Evolutionary conservation across 2,888 invertebrate genomes (phyloP).

Genomic region (Zelleria hepariella): DNA sequence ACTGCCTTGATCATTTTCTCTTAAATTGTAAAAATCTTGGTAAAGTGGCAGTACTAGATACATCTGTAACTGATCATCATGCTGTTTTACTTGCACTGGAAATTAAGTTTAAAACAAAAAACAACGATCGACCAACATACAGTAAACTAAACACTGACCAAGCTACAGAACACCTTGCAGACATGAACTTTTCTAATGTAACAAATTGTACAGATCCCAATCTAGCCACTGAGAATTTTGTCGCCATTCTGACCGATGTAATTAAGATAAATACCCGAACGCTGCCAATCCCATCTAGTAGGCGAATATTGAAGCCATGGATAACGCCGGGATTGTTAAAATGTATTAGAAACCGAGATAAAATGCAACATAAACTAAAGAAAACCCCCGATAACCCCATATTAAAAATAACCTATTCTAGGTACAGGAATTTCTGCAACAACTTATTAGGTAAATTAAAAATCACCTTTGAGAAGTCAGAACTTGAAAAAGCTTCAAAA

Average conservation of each 20-base stretch:
- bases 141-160: neutral
- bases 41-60: slow-evolving; percentile 4
- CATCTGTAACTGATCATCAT: slow-evolving; percentile 9
- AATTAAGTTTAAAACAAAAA: neutral
- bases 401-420: slow-evolving; percentile 4
- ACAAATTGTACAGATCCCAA: neutral
- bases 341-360: slow-evolving; percentile 9
- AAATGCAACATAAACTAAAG: slow-evolving; percentile 5
- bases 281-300: neutral
- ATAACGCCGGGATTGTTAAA: slow-evolving; percentile 6
- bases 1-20: slow-evolving; percentile 9
- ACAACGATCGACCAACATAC: neutral
- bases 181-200: neutral
- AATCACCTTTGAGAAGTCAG: neutral
- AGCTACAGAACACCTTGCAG: neutral
- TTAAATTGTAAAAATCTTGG: slow-evolving; percentile 1
- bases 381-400: slow-evolving; percentile 1
- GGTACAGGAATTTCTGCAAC: neutral
- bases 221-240: neutral
- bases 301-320: slow-evolving; percentile 9
- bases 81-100: neutral
- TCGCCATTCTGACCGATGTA: neutral
- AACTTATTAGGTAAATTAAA: neutral
- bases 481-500: neutral
- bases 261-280: neutral